Base-by-base conservation (phyloP, 2,797 vertebrate genomes). In the Tenualosa thibaudeaui region DNA sequence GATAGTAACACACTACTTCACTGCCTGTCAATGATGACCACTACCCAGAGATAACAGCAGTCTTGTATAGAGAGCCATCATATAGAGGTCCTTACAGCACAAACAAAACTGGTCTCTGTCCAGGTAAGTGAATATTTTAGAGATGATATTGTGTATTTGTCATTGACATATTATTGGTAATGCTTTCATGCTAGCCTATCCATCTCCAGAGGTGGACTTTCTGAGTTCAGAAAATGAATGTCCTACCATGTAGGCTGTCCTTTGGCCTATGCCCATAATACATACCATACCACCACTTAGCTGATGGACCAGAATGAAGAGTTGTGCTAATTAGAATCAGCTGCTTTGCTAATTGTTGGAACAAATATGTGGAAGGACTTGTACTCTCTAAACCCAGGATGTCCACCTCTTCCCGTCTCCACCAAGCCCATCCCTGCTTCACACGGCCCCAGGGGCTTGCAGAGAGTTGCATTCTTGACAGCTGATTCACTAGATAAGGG, bases 401-500 rank as follows among this genome's bases (percentile, higher is more conserved):
- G 50, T 51, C 50, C 50, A 51, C 10, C 50, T 51, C 50, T 51
- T 7, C 50, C 50, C 9, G 1, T 43, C 40, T 78, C 71, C 19
- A 8, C 40, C 4, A 19, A 19, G 17, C 40, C 37, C 71, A 46
- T 78, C 40, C 71, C 71, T 78, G 26, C 71, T 17, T 71, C 65
- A 40, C 37, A 78, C 71, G 43, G 71, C 15, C 71, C 71, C 71
- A 19, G 37, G 71, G 71, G 71, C 71, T 65, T 78, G 40, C 56
- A 0, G 84, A 58, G 85, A 88, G 86, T 83, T 86, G 84, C 87
- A 86, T 90, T 91, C 87, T 85, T 86, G 50, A 85, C 86, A 89
- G 84, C 84, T 91, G 85, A 91, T 84, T 84, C 81, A 87, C 37
- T 86, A 87, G 89, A 91, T 89, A 87, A 86, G 82, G 84, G 89